Percentiles rank a stretch among this genome's conserved stretches.
Evolutionary conservation across 2,888 invertebrate genomes (phyloP).

Genomic region (Acanthosepion pharaonis): DNA sequence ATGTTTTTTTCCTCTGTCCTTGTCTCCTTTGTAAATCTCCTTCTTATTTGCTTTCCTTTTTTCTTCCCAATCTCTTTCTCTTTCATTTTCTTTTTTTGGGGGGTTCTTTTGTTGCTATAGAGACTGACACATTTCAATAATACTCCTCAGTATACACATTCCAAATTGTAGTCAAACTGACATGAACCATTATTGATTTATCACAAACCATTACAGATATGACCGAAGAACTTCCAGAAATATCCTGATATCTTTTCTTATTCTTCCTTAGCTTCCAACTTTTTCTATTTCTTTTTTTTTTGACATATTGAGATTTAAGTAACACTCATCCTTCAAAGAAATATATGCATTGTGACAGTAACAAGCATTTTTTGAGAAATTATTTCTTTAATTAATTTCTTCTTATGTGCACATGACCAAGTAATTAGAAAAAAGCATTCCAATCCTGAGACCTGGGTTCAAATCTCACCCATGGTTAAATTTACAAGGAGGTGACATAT

Average conservation of each 20-base stretch:
- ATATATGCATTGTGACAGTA: slow-evolving; percentile 18
- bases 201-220: background rate
- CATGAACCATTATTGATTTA: slow-evolving; percentile 17
- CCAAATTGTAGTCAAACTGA: background rate
- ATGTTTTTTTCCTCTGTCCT: too few species aligned
- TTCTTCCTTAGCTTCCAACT: background rate
- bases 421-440: too few species aligned
- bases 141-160: background rate
- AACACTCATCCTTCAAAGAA: background rate
- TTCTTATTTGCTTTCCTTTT: background rate
- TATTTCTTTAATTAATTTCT: slow-evolving; percentile 10
- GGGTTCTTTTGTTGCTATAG: background rate
- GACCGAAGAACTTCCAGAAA: background rate
- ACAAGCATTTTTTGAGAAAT: background rate
- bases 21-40: too few species aligned
- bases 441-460: too few species aligned
- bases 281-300: too few species aligned
- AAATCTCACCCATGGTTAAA: too few species aligned
- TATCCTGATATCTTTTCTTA: background rate
- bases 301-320: slow-evolving; percentile 3
- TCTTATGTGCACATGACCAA: background rate
- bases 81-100: background rate
- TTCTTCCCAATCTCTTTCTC: background rate
- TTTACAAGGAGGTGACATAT: too few species aligned
- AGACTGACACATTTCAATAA: background rate